phyloP scores from a whole-genome alignment of 2,888 invertebrate genomes.

The Callyntrura guangdongensis region DNA sequence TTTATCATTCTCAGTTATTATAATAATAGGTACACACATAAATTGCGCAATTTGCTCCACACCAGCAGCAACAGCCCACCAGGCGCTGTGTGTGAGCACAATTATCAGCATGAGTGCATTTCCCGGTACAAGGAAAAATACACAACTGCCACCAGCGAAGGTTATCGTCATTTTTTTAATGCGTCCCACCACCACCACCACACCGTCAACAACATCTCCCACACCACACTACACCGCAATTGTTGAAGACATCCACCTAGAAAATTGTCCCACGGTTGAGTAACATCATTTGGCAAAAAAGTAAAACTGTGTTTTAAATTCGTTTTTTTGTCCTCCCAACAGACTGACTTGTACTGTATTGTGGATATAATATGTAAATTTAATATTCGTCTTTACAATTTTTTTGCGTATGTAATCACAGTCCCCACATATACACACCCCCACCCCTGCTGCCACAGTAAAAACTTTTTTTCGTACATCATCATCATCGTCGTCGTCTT shows the following conservation, averaged over 20 bases:
- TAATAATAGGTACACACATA: slow-evolving; percentile 15
- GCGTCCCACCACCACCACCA: not conserved
- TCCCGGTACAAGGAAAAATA: slow-evolving; percentile 31
- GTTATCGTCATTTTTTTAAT: not conserved
- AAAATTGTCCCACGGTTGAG: slow-evolving; percentile 26
- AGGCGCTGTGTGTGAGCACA: not conserved
- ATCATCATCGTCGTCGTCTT: not conserved
- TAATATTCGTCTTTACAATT: not conserved
- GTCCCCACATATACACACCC: slow-evolving; percentile 5
- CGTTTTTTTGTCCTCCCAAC: not conserved
- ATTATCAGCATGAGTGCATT: slow-evolving; percentile 49
- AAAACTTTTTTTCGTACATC: not conserved
- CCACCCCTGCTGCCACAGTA: not conserved
- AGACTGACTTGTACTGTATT: not conserved
- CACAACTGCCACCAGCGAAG: not conserved
- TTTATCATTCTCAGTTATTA: not conserved
- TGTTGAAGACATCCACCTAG: slow-evolving; percentile 25
- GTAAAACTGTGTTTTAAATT: not conserved
- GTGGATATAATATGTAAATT: not conserved
- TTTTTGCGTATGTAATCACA: not conserved
- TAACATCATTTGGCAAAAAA: not conserved
- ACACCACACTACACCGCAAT: slow-evolving; percentile 31
- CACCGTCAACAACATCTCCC: too few relatives aligned
- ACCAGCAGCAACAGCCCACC: slow-evolving; percentile 9
- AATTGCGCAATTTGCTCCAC: slow-evolving; percentile 1